Percentiles rank a stretch among this genome's conserved stretches.
Conservation (phyloP, 1,140 invertebrate genomes). For the Musca vetustissima region DNA sequence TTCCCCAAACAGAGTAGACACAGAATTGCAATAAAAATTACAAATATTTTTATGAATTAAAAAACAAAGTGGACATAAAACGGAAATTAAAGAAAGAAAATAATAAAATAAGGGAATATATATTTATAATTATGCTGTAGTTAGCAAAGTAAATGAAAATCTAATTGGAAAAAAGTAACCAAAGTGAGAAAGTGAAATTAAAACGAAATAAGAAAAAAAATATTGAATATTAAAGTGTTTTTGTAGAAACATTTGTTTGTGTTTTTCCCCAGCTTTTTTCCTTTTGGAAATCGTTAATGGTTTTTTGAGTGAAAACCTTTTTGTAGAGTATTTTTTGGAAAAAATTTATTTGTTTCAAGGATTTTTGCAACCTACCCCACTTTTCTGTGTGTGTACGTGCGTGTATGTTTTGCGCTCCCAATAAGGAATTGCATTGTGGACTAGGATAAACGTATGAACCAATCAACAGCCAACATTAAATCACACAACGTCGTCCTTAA, state of each 20-base stretch:
- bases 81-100: neutral
- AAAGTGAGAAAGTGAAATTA: neutral
- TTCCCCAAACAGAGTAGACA: conserved; percentile 18
- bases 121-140: neutral
- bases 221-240: neutral
- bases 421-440: neutral
- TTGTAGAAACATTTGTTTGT: neutral
- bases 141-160: neutral
- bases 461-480: no score
- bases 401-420: neutral
- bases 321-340: neutral
- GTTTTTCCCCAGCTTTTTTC: no score
- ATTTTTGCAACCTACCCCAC: conserved; percentile 22
- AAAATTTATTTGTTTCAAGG: conserved; percentile 10
- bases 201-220: no score
- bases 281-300: neutral
- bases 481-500: no score
- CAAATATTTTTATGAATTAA: neutral
- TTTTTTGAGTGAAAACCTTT: neutral
- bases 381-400: neutral
- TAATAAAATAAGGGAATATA: neutral
- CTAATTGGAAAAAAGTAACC: neutral
- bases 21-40: conserved; percentile 19
- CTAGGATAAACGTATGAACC: no score
- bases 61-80: neutral